A percentile compares a stretch with the other conserved stretches of the same genome.
Evolutionary conservation across 2,888 invertebrate species (phyloP).

Genomic region (Watsonalla binaria): DNA sequence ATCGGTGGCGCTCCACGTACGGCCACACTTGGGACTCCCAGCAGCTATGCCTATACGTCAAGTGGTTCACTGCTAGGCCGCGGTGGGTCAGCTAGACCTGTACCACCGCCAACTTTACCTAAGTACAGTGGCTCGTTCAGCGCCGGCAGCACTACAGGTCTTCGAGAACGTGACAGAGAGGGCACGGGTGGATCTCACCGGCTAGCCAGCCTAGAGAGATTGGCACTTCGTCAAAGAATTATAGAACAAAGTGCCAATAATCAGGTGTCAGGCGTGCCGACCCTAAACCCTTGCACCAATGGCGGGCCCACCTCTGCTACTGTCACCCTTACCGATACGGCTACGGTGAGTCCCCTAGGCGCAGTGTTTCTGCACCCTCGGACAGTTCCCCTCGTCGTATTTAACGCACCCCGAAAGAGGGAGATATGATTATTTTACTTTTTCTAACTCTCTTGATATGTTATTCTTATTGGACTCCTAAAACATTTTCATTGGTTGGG

Average conservation of each 20-base stretch:
- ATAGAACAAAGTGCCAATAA: slow-evolving; percentile 82
- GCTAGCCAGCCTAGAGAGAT: slow-evolving; percentile 88
- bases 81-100: slow-evolving; percentile 82
- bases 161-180: slow-evolving; percentile 82
- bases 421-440: slow-evolving; percentile 57
- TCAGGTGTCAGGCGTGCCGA: slow-evolving; percentile 53
- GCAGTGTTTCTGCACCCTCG: slow-evolving; percentile 63
- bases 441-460: slow-evolving; percentile 22
- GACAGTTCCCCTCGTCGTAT: slow-evolving; percentile 64
- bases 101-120: slow-evolving; percentile 87
- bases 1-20: slow-evolving; percentile 70
- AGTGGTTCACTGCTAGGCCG: slow-evolving; percentile 80
- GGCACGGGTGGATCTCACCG: slow-evolving; percentile 86
- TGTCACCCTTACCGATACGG: slow-evolving; percentile 74
- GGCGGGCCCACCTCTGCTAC: slow-evolving; percentile 68
- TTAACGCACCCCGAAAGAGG: slow-evolving; percentile 65
- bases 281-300: slow-evolving; percentile 48
- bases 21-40: slow-evolving; percentile 74
- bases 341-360: slow-evolving; percentile 76
- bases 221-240: slow-evolving; percentile 89
- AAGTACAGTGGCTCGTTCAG: slow-evolving; percentile 89
- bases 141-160: slow-evolving; percentile 82
- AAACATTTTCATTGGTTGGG: no score
- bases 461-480: slow-evolving; percentile 7
- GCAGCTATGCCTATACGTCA: slow-evolving; percentile 82